Evolutionary conservation across 2,113 vertebrate genomes (phyloP), one percentile per base, ranked within the genome.

Genomic region (Mustelus asterias): DNA sequence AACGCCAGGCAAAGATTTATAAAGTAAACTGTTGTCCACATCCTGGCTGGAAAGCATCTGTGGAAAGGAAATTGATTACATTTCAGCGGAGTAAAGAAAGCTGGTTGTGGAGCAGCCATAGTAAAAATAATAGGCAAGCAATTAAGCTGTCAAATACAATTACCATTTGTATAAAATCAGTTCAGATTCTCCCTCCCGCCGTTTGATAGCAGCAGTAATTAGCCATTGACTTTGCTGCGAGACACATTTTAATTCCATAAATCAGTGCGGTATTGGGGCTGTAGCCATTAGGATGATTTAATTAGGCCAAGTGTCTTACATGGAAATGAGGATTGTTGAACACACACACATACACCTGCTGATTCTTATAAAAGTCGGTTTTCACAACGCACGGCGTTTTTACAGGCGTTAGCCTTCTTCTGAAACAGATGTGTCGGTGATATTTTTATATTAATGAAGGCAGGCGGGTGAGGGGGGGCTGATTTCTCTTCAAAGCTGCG

Each of bases 131-230:
- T 95, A 95, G 92, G 92, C 41, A 69, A 72, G 69, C 94, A 72
- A 95, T 95, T 95, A 95, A 95, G 69, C 67, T 95, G 94, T 95
- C 94, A 95, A 76, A 70, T 95, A 72, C 94, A 95, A 95, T 95
- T 95, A 95, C 94, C 94, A 76, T 95, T 95, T 76, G 69, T 95
- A 95, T 76, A 76, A 95, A 95, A 95, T 72, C 94, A 95, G 94
- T 44, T 95, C 94, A 72, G 94, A 95, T 95, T 76, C 44, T 70
- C 94, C 94, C 67, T 95, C 94, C 94, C 22, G 69, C 69, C 16
- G 94, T 95, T 95, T 95, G 94, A 76, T 95, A 54, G 94, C 67
- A 95, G 13, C 94, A 33, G 94, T 95, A 95, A 95, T 95, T 95
- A 95, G 94, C 37, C 94, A 95, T 95, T 95, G 94, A 95, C 94